Evolutionary conservation across 2,888 invertebrate genomes (phyloP).

Genomic region (Chrysopilus asiliformis): DNA sequence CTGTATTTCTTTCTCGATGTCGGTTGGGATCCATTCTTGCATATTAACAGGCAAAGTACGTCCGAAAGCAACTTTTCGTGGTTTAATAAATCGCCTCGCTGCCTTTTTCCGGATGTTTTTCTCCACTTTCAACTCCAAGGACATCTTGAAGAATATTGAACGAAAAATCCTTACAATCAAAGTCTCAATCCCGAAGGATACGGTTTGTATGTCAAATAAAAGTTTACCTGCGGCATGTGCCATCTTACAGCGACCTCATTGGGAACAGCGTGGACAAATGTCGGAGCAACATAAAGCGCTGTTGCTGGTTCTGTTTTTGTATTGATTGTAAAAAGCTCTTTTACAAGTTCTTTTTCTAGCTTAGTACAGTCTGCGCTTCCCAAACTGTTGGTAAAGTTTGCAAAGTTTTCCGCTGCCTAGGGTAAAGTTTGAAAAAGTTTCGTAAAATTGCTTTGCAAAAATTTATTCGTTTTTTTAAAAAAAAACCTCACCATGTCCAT

Average conservation of each 20-base stretch:
- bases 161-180: no score
- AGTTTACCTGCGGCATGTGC: slow-evolving; percentile 28
- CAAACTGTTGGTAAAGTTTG: slow-evolving; percentile 30
- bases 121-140: slow-evolving; percentile 29
- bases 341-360: slow-evolving; percentile 29
- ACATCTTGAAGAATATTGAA: slow-evolving; percentile 10
- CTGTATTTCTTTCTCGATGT: slow-evolving; percentile 22
- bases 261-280: slow-evolving; percentile 30
- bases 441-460: not conserved
- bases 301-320: slow-evolving; percentile 19
- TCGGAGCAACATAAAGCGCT: slow-evolving; percentile 29
- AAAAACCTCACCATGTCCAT: slow-evolving; percentile 29
- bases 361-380: slow-evolving; percentile 24
- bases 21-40: slow-evolving; percentile 23
- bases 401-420: slow-evolving; percentile 26
- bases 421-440: not conserved
- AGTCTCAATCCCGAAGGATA: no score
- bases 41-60: slow-evolving; percentile 27
- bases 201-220: no score
- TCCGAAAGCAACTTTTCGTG: slow-evolving; percentile 29
- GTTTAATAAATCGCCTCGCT: slow-evolving; percentile 17
- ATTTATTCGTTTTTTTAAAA: not conserved
- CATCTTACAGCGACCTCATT: slow-evolving; percentile 30
- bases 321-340: slow-evolving; percentile 32
- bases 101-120: slow-evolving; percentile 22